phyloP scores from a whole-genome alignment of 2,888 invertebrate genomes.

The Nymphalis urticae region DNA sequence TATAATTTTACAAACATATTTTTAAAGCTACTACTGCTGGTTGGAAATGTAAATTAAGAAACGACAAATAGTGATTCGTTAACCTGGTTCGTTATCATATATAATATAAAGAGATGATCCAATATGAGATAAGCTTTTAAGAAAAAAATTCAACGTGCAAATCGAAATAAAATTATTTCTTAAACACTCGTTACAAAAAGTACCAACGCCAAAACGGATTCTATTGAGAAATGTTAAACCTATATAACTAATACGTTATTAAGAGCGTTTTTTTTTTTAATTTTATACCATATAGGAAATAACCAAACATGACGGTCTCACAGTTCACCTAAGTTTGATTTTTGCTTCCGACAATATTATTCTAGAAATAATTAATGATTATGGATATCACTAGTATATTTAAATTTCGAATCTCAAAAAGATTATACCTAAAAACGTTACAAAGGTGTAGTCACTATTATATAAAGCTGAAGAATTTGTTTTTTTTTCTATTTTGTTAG shows the following conservation, averaged over 20 bases:
- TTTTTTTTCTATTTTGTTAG: not conserved
- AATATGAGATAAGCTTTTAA: not conserved
- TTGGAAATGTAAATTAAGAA: too few species aligned
- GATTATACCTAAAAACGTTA: too few species aligned
- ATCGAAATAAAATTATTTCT: constrained; percentile 2
- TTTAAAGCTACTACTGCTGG: too few species aligned
- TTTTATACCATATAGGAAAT: not conserved
- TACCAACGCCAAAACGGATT: not conserved
- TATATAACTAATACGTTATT: not conserved
- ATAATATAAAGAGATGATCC: not conserved
- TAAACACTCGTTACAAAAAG: not conserved
- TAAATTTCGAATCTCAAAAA: not conserved
- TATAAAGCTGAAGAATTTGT: too few species aligned
- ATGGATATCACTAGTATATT: not conserved
- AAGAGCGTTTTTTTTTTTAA: not conserved
- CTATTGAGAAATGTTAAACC: not conserved
- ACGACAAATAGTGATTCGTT: too few species aligned
- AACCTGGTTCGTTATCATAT: not conserved
- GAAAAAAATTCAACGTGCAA: not conserved
- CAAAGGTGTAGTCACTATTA: too few species aligned
- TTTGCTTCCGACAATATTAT: not conserved
- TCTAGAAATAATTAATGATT: too few species aligned
- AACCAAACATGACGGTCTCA: not conserved
- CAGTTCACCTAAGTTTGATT: not conserved
- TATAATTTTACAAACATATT: too few species aligned